Conservation (phyloP, 1,140 invertebrate species). For the Phocides pigmalion region DNA sequence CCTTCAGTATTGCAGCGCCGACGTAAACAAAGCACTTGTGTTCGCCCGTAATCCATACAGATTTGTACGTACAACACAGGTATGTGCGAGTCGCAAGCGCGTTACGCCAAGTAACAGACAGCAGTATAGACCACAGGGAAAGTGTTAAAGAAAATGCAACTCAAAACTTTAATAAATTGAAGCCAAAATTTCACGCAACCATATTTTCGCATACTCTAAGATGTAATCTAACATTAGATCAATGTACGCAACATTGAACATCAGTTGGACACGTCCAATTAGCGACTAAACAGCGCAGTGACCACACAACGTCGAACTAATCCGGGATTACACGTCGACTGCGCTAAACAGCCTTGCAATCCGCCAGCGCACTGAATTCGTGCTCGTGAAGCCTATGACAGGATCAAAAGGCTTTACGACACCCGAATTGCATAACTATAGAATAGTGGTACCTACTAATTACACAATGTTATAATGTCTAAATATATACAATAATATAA, state of each 20-base stretch:
- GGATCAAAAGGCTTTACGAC: conserved; percentile 69
- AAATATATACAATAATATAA: no score
- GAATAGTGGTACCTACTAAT: conserved; percentile 10
- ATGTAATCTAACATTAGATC: conserved; percentile 43
- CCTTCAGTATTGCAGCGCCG: no score
- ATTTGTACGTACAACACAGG: no score
- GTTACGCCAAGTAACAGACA: no score
- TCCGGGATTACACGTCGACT: conserved; percentile 66
- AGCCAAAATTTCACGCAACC: no score
- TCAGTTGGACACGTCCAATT: conserved; percentile 51
- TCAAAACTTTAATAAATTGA: no score
- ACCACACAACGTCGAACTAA: conserved; percentile 65
- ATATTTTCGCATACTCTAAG: neutral
- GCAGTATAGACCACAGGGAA: no score
- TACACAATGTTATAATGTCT: neutral
- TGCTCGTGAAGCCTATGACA: conserved; percentile 74
- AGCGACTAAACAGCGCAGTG: conserved; percentile 53
- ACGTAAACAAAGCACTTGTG: no score
- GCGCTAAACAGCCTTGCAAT: conserved; percentile 61
- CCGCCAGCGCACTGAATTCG: conserved; percentile 61
- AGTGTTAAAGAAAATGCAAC: no score
- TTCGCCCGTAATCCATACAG: no score
- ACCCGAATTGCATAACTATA: conserved; percentile 50
- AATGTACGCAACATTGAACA: conserved; percentile 43
- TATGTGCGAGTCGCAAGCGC: no score